These are phyloP conservation scores for Chrysaora quinquecirrha DNA, from an alignment of 30 jellyfish, hydroid and myxozoan species.

Conservation along the genomic window DNA sequence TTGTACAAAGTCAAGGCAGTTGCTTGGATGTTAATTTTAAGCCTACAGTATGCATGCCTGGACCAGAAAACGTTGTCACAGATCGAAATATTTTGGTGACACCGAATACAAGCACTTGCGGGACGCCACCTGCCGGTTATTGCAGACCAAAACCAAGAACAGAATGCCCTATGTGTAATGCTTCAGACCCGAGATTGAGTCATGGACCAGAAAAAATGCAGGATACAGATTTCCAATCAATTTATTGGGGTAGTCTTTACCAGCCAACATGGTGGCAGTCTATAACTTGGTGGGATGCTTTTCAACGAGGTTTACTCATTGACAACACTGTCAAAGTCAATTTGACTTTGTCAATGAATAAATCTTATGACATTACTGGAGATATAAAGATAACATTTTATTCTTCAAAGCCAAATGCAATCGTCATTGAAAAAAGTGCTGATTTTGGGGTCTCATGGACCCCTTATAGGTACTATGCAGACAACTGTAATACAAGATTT, in stretches of 20 bases:
- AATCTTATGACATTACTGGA: constrained; percentile 80
- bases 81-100: constrained; percentile 51
- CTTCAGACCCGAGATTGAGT: constrained; percentile 21
- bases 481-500: constrained; percentile 67
- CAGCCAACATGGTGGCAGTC: constrained; percentile 94
- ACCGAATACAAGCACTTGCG: constrained; percentile 76
- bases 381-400: constrained; percentile 68
- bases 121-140: constrained; percentile 75
- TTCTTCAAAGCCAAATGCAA: constrained; percentile 82
- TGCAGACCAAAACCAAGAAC: constrained; percentile 66
- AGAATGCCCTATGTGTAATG: constrained; percentile 61
- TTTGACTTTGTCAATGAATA: constrained; percentile 69
- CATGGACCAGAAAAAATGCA: constrained; percentile 69
- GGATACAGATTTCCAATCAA: constrained; percentile 65
- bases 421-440: constrained; percentile 57
- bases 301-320: constrained; percentile 46
- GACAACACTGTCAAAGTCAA: constrained; percentile 68
- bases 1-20: too few relatives aligned
- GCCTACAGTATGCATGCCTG: constrained; percentile 84
- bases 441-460: constrained; percentile 76
- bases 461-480: constrained; percentile 88
- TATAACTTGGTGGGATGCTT: constrained; percentile 95
- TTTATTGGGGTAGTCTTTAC: constrained; percentile 49
- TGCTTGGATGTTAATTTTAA: constrained; percentile 71
- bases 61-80: constrained; percentile 70